Evolutionary conservation across 2,797 vertebrate species (phyloP).

Genomic region (Gallinago stenura): DNA sequence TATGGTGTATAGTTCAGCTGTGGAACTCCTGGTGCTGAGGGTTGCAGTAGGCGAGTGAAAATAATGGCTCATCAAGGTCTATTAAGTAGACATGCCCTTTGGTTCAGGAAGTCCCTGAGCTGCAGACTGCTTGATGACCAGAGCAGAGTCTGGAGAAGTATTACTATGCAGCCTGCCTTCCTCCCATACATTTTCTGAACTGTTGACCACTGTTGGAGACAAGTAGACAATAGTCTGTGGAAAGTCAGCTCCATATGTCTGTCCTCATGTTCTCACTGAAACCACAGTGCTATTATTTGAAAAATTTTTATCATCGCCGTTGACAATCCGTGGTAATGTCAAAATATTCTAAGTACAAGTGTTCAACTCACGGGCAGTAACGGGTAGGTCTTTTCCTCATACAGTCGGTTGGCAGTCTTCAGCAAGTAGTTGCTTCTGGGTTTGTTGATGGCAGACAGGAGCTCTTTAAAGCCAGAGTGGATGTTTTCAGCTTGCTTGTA

Average conservation of each 20-base stretch:
- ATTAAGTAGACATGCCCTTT: background rate
- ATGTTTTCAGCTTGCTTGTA: background rate
- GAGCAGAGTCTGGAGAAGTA: background rate
- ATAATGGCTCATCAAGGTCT: background rate
- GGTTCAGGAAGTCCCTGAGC: background rate
- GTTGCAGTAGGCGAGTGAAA: background rate
- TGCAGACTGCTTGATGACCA: background rate
- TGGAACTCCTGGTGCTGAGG: background rate
- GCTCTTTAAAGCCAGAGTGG: constrained; percentile 34
- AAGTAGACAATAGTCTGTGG: background rate
- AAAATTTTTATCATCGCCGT: background rate
- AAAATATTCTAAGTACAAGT: background rate
- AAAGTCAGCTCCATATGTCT: background rate
- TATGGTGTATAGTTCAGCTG: background rate
- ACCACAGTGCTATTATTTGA: background rate
- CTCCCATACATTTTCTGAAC: background rate
- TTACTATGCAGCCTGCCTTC: background rate
- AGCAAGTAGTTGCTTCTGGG: background rate
- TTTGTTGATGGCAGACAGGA: constrained; percentile 35
- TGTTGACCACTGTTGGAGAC: background rate
- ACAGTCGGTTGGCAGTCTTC: constrained; percentile 49
- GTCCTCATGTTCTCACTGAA: background rate
- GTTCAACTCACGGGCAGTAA: constrained; percentile 6
- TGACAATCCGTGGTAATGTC: background rate
- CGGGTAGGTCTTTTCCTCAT: constrained; percentile 37